These are phyloP conservation scores for Bellardia bayeri DNA, from an alignment of 2,888 invertebrate genomes.

Conservation along the genomic window DNA sequence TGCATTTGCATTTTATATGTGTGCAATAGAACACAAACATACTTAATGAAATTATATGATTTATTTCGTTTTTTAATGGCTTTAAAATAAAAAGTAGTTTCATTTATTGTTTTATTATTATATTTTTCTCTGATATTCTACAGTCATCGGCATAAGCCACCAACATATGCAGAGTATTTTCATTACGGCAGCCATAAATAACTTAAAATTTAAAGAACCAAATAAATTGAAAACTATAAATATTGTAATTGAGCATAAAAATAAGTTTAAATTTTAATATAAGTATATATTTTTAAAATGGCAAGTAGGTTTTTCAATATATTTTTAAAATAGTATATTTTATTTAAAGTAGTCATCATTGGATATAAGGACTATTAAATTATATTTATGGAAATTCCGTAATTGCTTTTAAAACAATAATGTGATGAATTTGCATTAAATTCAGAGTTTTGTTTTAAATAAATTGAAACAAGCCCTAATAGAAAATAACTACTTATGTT, in stretches of 20 bases:
- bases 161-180: neutral
- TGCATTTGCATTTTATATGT: constrained; percentile 16
- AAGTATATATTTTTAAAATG: too few species aligned
- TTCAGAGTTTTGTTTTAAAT: too few species aligned
- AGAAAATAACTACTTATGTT: too few species aligned
- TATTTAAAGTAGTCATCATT: too few species aligned
- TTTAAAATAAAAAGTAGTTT: constrained; percentile 61
- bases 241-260: neutral
- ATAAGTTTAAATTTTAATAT: neutral
- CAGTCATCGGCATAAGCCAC: neutral
- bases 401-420: too few species aligned
- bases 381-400: too few species aligned
- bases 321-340: too few species aligned
- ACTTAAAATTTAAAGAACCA: constrained; percentile 1
- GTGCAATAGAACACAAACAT: constrained; percentile 38
- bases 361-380: too few species aligned
- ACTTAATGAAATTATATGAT: constrained; percentile 69
- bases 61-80: constrained; percentile 70
- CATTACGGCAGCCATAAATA: constrained; percentile 21
- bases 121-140: constrained; percentile 5
- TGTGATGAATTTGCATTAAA: too few species aligned
- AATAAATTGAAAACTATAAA: constrained; percentile 10
- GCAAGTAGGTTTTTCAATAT: too few species aligned
- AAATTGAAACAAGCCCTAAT: too few species aligned
- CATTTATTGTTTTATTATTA: constrained; percentile 27